Evolutionary conservation across 2,113 vertebrate genomes (phyloP), one percentile per base, ranked within the genome.

Genomic region (Rhipidura dahli): DNA sequence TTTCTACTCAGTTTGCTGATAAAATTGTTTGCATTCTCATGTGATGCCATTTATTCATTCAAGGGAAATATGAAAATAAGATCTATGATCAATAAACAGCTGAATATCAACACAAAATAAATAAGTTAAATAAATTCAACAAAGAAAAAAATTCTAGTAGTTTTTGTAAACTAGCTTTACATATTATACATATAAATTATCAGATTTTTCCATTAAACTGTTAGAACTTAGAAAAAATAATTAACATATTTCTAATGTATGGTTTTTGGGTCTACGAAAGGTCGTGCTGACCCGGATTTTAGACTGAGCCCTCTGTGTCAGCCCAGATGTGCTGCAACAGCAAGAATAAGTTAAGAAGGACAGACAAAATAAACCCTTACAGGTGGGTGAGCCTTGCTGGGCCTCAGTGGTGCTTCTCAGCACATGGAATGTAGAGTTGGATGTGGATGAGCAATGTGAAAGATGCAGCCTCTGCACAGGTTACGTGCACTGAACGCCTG

Each of bases 141-240:
- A 87, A 94, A 95, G 95, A 59, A 94, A 75, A 91, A 89, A 94
- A 93, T 88, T 94, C 96, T 97, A 97, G 88, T 89, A 96, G 69
- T 89, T 96, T 97, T 81, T 95, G 94, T 88, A 97, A 98, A 97
- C 89, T 98, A 97, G 96, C 93, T 98, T 98, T 98, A 98, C 98
- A 98, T 98, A 98, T 97, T 96, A 97, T 97, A 98, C 96, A 98
- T 96, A 97, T 98, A 97, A 98, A 98, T 98, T 98, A 98, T 95
- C 96, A 98, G 75, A 96, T 97, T 97, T 96, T 97, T 57, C 13
- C 70, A 95, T 97, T 96, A 96, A 92, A 95, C 81, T 73, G 93
- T 97, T 98, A 94, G 72, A 82, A 92, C 87, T 90, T 87, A 94
- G 87, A 51, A 95, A 97, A 97, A 95, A 97, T 76, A 96, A 97